phyloP scores from a whole-genome alignment of 2,113 vertebrate genomes.

The Regulus satrapa region DNA sequence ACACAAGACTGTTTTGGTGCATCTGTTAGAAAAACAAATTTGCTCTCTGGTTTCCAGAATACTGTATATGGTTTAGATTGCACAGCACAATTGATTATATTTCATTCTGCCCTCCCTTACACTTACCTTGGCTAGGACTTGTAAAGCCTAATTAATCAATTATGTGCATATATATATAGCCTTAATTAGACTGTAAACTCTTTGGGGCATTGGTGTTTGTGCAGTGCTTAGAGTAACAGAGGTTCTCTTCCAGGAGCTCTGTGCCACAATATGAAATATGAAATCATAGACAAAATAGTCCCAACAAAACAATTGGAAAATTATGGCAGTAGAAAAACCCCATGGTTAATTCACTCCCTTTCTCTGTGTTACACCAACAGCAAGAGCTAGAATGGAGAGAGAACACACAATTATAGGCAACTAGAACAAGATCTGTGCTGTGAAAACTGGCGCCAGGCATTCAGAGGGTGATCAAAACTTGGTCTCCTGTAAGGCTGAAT shows the following conservation, averaged over 20 bases:
- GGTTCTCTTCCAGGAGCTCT: not conserved
- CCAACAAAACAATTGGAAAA: not conserved
- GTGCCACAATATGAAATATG: not conserved
- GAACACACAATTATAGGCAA: rapidly evolving
- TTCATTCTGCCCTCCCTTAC: not conserved
- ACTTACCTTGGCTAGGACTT: not conserved
- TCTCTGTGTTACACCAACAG: not conserved
- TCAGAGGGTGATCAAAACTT: not conserved
- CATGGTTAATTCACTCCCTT: not conserved
- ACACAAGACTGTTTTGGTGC: not conserved
- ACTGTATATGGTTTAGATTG: not conserved
- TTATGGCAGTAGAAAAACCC: not conserved
- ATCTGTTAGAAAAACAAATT: not conserved
- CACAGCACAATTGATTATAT: not conserved
- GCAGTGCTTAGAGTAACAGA: not conserved
- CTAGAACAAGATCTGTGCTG: not conserved
- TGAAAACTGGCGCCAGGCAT: not conserved
- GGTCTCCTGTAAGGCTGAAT: not conserved
- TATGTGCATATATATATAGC: not conserved
- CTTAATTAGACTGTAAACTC: not conserved
- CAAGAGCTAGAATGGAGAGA: not conserved
- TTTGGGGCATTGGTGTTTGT: not conserved
- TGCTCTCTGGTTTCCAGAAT: not conserved
- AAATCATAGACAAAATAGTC: not conserved
- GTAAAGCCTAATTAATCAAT: conserved; percentile 3